A percentile compares a stretch with the other conserved stretches of the same genome.
phyloP scores from a whole-genome alignment of 2,888 invertebrate genomes.

The Tetanocera ferruginea region DNA sequence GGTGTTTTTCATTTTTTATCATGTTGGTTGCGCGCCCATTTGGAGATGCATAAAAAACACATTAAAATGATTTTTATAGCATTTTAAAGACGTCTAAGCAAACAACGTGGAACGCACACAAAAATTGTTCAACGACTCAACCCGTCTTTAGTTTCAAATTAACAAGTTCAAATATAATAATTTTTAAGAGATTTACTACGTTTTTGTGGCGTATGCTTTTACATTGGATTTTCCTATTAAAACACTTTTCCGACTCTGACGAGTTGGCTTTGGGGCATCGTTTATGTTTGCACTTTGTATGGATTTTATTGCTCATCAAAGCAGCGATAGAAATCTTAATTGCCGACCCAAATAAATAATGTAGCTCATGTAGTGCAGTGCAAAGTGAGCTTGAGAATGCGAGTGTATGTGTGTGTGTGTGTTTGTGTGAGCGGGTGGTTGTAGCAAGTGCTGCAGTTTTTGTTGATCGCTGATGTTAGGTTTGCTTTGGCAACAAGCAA shows the following conservation, averaged over 20 bases:
- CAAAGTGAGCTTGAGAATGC: too few species aligned
- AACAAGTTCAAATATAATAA: conserved; percentile 44
- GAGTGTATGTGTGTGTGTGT: too few species aligned
- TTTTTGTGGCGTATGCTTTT: background rate
- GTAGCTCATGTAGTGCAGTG: background rate
- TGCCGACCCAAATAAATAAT: conserved; percentile 65
- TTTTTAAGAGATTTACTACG: conserved; percentile 41
- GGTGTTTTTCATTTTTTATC: background rate
- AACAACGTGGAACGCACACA: conserved; percentile 5
- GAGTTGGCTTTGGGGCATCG: conserved; percentile 12
- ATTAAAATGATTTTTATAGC: conserved; percentile 59
- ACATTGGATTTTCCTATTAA: background rate
- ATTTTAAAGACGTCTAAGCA: conserved; percentile 52
- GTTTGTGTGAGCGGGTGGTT: too few species aligned
- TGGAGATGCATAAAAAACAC: conserved; percentile 42
- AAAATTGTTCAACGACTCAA: background rate
- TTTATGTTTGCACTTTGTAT: conserved; percentile 29
- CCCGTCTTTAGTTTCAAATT: conserved; percentile 9
- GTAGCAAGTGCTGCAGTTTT: too few species aligned
- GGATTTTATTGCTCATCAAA: conserved; percentile 61
- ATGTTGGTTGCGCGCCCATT: background rate
- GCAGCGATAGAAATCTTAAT: conserved; percentile 63
- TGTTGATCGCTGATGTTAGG: too few species aligned
- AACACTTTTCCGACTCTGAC: background rate
- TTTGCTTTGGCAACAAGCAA: too few species aligned